Conservation (phyloP, 1,140 invertebrate species). For the Neelides sp. region DNA sequence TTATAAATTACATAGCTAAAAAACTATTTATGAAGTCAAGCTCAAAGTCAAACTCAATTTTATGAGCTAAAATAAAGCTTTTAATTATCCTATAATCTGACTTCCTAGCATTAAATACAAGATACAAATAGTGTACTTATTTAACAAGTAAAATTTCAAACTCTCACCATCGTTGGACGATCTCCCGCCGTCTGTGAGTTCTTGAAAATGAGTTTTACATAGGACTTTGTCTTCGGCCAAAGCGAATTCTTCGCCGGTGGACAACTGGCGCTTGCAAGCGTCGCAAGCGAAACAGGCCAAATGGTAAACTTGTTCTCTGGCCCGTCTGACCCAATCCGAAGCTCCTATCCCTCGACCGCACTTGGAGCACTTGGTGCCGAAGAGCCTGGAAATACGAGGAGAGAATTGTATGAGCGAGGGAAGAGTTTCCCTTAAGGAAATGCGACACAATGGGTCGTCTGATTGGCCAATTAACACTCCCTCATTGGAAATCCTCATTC, state of each 20-base stretch:
- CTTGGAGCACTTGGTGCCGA: slow-evolving; percentile 91
- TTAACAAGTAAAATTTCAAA: too few relatives aligned
- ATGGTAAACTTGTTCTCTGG: slow-evolving; percentile 77
- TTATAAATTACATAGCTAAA: too few relatives aligned
- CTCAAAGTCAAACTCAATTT: too few relatives aligned
- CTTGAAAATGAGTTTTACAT: slow-evolving; percentile 91
- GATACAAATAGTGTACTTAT: too few relatives aligned
- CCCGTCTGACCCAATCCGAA: slow-evolving; percentile 88
- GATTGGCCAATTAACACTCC: not conserved
- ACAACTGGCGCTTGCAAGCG: slow-evolving; percentile 88
- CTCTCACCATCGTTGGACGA: slow-evolving; percentile 26
- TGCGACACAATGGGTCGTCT: slow-evolving; percentile 1
- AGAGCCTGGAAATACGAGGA: slow-evolving; percentile 56
- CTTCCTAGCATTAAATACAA: too few relatives aligned
- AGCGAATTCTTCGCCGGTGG: slow-evolving; percentile 95
- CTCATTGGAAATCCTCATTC: not conserved
- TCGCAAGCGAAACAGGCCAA: slow-evolving; percentile 97
- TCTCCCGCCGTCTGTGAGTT: slow-evolving; percentile 64
- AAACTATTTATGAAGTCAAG: too few relatives aligned
- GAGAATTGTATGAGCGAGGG: slow-evolving; percentile 2
- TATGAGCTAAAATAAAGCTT: too few relatives aligned
- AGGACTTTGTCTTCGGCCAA: slow-evolving; percentile 80
- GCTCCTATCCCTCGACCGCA: slow-evolving; percentile 81
- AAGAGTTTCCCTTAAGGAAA: not conserved
- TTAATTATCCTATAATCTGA: too few relatives aligned